Base-by-base conservation (phyloP, 2,797 vertebrate species). In the Distichodus sexfasciatus region DNA sequence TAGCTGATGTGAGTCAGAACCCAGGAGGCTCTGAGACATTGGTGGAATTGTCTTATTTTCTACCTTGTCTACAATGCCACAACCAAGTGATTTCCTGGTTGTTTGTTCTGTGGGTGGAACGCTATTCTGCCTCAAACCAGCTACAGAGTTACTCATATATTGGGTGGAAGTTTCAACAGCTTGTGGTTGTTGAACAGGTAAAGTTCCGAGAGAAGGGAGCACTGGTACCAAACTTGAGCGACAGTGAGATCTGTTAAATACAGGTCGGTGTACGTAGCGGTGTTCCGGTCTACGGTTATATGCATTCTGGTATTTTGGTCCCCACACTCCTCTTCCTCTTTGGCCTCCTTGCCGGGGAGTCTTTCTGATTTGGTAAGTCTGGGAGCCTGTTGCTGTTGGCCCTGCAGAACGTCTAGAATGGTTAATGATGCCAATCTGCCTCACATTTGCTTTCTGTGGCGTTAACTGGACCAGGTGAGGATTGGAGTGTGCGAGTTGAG, bases 381-480 rank as follows among this genome's bases (percentile, higher is more conserved):
- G 94, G 91, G 86, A 94, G 77, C 90, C 93, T 15, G 88, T 94
- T 5, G 93, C 97, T 15, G 89, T 91, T 77, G 94, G 91, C 4
- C 90, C 89, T 79, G 91, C 94, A 12, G 92, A 91, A 66, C 92
- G 96, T 81, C 90, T 92, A 1, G 94, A 94, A 72, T 95, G 96
- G 83, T 95, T 94, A 14, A 94, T 96, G 83, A 94, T 92, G 28
- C 38, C 68, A 26, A 64, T 63, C 40, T 70, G 67, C 14, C 50
- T 76, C 3, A 28, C 28, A 28, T 55, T 76, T 47, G 68, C 57
- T 19, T 66, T 71, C 11, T 46, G 59, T 33, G 62, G 43, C 4
- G 36, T 47, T 19, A 44, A 23, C 31, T 64, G 76, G 19, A 29
- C 44, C 11, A 66, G 35, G 24, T 67, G 50, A 17, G 38, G 53